Base-by-base conservation (phyloP, 2,888 invertebrate genomes). In the Cylindroiulus punctatus region DNA sequence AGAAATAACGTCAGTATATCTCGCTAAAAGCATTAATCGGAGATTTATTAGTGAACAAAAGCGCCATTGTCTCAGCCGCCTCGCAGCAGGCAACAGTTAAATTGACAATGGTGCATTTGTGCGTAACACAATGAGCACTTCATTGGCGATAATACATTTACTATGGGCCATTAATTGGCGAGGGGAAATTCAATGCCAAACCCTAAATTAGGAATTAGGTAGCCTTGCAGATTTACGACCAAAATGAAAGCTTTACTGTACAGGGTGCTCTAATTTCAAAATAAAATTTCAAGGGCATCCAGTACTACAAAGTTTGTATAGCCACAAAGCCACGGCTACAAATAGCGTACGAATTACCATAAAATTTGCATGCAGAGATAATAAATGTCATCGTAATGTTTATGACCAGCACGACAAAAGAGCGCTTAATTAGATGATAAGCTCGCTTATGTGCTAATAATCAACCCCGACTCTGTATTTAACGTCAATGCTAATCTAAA, bases 81-180 rank as follows among this genome's bases (percentile, higher is more conserved):
- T 26, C 65, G 65, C 65, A 65, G n/a, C 26, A 65, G 26, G 26
- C 65, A n/a, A 65, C 65, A 65, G 26, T 65, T 65, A 65, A 65
- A n/a, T 65, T 26, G 65, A 65, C 65, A 65, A 65, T 65, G 26
- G 26, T 12, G 26, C 65, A 26, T 26, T 65, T n/a, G 26, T 65
- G 2, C 7, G 65, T 26, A 10, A n/a, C 26, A 65, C 65, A 65
- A 65, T 26, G 65, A 26, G 65, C 65, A 26, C 26, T 65, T 65
- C 65, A 65, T 65, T 65, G 65, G 26, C 65, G 1, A 26, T 65
- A 26, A 5, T 65, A 12, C 65, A 26, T 65, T 65, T 65, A 65
- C 26, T 65, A 26, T 12, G 10, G 26, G 65, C 26, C 65, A 26
- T 65, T 65, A 65, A 65, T 65, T 65, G n/a, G 22, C 22, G 10